phyloP scores from a whole-genome alignment of 1,140 invertebrate species.

The Plutomurus gul region DNA sequence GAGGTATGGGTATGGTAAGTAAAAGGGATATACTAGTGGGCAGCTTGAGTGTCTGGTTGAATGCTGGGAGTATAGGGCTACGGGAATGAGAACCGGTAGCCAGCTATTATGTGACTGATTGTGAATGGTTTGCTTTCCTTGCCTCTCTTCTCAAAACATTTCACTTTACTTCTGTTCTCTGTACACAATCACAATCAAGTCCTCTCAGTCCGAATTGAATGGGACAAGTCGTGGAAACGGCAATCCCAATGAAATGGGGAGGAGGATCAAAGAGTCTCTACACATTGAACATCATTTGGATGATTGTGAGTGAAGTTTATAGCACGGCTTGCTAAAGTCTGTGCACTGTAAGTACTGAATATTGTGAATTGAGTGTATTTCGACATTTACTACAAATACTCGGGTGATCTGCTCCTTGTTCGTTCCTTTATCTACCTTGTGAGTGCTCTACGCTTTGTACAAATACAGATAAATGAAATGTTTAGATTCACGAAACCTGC shows the following conservation, averaged over 20 bases:
- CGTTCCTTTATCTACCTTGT: neutral
- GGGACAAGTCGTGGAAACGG: neutral
- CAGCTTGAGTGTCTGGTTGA: neutral
- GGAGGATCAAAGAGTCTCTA: too few relatives aligned
- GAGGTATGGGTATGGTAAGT: neutral
- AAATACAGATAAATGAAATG: neutral
- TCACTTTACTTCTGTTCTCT: neutral
- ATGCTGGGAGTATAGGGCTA: neutral
- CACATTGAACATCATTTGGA: too few relatives aligned
- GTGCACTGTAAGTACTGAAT: too few relatives aligned
- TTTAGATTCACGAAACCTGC: neutral
- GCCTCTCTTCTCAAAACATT: neutral
- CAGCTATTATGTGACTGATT: too few relatives aligned
- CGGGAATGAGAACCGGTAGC: constrained; percentile 13
- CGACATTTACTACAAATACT: too few relatives aligned
- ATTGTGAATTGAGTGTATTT: too few relatives aligned
- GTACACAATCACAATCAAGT: neutral
- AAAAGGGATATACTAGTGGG: neutral
- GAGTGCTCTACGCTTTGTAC: neutral
- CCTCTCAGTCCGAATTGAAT: neutral
- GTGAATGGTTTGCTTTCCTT: neutral
- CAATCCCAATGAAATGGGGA: neutral
- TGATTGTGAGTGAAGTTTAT: too few relatives aligned
- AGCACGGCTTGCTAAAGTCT: too few relatives aligned
- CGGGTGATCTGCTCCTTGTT: too few relatives aligned